Percentiles rank a stretch among this genome's conserved stretches.
phyloP scores from a whole-genome alignment of 2,113 vertebrate genomes.

The Narcine bancroftii region DNA sequence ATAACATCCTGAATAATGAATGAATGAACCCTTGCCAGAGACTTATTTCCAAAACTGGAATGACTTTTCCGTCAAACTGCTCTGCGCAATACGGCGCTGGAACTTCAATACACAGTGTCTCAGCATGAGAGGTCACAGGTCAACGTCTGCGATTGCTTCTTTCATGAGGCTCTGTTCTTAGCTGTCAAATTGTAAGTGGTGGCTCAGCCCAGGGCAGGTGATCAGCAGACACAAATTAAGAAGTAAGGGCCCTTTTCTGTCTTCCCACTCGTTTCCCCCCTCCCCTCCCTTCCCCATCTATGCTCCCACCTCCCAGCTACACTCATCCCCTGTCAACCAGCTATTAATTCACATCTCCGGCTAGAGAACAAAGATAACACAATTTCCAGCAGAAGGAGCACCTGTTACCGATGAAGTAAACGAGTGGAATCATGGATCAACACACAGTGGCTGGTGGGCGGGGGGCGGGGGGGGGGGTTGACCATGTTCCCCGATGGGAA shows the following conservation, averaged over 20 bases:
- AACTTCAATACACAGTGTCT: not conserved
- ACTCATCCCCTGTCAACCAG: too few relatives aligned
- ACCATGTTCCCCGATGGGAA: not conserved
- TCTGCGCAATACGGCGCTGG: not conserved
- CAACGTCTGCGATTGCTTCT: not conserved
- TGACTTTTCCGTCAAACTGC: not conserved
- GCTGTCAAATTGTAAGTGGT: not conserved
- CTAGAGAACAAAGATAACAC: not conserved
- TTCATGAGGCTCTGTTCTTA: not conserved
- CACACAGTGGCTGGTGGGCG: not conserved
- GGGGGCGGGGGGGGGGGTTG: too few relatives aligned
- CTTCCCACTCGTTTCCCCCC: not conserved
- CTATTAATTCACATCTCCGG: not conserved
- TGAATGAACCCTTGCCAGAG: not conserved
- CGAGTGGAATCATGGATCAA: not conserved
- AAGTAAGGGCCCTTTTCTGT: not conserved
- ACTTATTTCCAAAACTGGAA: conserved; percentile 28
- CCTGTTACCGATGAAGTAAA: not conserved
- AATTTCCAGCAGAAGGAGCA: not conserved
- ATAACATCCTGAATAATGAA: conserved; percentile 35
- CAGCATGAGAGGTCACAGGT: not conserved
- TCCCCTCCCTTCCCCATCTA: too few relatives aligned
- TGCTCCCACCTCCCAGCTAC: too few relatives aligned
- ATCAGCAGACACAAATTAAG: not conserved
- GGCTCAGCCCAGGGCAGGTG: not conserved